Conservation (phyloP, 2,888 invertebrate species). For the Phyllotreta striolata region DNA sequence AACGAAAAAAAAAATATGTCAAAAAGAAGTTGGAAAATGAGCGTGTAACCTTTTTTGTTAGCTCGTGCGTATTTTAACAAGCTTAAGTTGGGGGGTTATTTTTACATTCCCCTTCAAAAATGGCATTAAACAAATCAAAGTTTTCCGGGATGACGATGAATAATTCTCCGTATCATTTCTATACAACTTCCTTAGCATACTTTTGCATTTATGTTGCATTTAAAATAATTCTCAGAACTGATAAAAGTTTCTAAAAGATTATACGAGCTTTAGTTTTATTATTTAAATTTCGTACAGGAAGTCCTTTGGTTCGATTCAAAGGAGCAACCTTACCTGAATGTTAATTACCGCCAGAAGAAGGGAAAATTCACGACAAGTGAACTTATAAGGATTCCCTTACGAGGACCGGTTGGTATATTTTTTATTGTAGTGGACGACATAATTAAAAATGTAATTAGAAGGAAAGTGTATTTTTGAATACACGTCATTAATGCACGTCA, state of each 20-base stretch:
- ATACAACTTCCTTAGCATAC: no score
- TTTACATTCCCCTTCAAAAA: no score
- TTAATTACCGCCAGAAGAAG: slow-evolving; percentile 1
- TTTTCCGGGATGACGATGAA: no score
- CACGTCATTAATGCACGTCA: no score
- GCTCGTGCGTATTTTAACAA: background rate
- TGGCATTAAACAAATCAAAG: no score
- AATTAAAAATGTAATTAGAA: no score
- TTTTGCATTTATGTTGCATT: background rate
- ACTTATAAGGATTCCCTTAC: slow-evolving; percentile 21
- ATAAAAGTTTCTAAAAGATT: no score
- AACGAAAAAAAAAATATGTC: slow-evolving; percentile 35
- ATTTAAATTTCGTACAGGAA: slow-evolving; percentile 17
- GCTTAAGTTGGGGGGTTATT: no score
- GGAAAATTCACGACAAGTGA: slow-evolving; percentile 8
- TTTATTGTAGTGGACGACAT: background rate
- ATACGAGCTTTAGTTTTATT: no score
- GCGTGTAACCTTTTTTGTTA: slow-evolving; percentile 12
- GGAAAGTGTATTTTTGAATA: no score
- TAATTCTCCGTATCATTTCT: no score
- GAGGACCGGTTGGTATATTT: slow-evolving; percentile 8
- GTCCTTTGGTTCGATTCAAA: slow-evolving; percentile 23
- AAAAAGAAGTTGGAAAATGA: slow-evolving; percentile 24
- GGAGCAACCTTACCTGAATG: slow-evolving; percentile 21
- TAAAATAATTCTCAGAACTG: background rate